These are phyloP conservation scores for Brachypodius melanocephalos DNA, from an alignment of 2,113 vertebrate genomes.

Conservation along the genomic window DNA sequence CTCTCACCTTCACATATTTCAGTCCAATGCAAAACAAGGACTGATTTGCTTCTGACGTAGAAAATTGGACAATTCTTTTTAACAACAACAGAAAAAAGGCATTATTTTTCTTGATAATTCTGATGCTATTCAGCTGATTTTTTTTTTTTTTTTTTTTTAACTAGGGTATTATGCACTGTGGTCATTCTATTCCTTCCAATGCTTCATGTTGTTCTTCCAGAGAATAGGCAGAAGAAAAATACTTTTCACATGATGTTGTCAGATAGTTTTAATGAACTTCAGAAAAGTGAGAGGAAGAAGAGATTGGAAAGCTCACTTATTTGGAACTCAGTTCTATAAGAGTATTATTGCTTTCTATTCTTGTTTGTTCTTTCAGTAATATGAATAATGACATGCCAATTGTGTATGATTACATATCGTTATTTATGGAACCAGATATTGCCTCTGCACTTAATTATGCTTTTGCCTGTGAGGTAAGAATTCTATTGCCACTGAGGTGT, in stretches of 20 bases:
- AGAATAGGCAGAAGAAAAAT: slow-evolving; percentile 7
- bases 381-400: slow-evolving; percentile 58
- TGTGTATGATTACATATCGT: slow-evolving; percentile 41
- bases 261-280: slow-evolving; percentile 31
- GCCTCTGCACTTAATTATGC: slow-evolving; percentile 44
- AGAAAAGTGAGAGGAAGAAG: slow-evolving; percentile 19
- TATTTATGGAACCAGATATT: slow-evolving; percentile 62
- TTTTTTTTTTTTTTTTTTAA: slow-evolving; percentile 38
- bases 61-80: background rate
- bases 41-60: background rate
- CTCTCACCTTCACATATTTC: background rate
- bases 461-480: slow-evolving; percentile 42
- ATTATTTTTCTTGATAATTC: background rate
- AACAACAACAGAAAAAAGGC: background rate
- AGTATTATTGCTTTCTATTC: slow-evolving; percentile 53
- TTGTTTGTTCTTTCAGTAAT: slow-evolving; percentile 48
- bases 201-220: background rate
- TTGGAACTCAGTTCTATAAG: slow-evolving; percentile 29
- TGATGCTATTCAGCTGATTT: background rate
- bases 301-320: background rate
- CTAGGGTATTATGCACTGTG: background rate
- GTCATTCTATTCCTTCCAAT: background rate
- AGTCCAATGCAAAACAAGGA: background rate
- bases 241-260: slow-evolving; percentile 41
- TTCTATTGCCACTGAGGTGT: slow-evolving; percentile 10